A percentile compares a stretch with the other conserved stretches of the same genome.
These are phyloP conservation scores for Pantherophis alleghaniensis DNA, from an alignment of 2,797 vertebrate genomes.

Conservation along the genomic window DNA sequence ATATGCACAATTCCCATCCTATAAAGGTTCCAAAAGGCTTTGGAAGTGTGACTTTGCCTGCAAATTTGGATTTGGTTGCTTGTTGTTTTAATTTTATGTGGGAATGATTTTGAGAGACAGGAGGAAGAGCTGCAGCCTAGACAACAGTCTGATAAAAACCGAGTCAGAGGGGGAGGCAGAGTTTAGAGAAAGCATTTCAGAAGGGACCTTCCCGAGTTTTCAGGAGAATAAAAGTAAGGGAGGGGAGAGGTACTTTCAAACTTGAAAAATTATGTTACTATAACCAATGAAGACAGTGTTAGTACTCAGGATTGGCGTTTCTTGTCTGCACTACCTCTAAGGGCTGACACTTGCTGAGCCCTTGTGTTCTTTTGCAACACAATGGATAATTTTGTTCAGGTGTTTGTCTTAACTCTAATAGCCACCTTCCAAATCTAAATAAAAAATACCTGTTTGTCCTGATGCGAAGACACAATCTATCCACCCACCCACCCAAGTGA, in stretches of 20 bases:
- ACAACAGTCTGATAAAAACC: neutral
- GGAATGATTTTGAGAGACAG: neutral
- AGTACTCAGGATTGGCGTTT: neutral
- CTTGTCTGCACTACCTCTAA: neutral
- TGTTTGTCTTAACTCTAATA: neutral
- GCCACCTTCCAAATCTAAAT: neutral
- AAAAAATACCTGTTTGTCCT: neutral
- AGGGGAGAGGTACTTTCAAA: neutral
- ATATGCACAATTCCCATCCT: neutral
- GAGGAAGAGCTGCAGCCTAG: neutral
- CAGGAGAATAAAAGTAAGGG: neutral
- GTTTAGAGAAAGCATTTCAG: neutral
- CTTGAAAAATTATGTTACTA: neutral
- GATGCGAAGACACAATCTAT: neutral
- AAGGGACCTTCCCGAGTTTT: neutral
- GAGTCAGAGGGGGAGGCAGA: neutral
- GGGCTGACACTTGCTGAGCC: neutral
- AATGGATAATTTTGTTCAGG: neutral
- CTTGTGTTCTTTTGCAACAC: neutral
- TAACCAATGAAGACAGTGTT: neutral
- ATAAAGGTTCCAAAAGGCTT: neutral
- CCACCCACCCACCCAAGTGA: neutral
- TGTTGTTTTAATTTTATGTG: neutral
- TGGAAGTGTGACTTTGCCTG: neutral
- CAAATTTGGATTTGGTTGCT: neutral